Evolutionary conservation across 2,113 vertebrate genomes (phyloP).

Genomic region (Tetrao urogallus): DNA sequence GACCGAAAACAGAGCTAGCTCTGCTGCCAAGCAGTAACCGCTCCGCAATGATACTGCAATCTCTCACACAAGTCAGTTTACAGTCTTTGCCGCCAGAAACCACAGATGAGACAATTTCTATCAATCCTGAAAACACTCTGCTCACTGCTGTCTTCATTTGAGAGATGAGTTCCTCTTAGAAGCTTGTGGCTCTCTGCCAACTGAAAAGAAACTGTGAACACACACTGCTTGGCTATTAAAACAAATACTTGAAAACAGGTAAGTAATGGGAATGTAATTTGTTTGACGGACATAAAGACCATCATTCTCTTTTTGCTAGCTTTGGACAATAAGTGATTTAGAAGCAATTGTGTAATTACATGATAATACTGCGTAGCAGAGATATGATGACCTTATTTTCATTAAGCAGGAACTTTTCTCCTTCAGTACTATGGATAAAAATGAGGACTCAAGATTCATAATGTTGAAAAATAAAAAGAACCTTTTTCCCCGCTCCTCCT

Average conservation of each 20-base stretch:
- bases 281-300: neutral
- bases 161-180: neutral
- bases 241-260: neutral
- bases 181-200: neutral
- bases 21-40: neutral
- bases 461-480: neutral
- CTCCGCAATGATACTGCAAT: rapidly evolving
- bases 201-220: neutral
- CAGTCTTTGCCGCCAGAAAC: neutral
- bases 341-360: neutral
- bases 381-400: neutral
- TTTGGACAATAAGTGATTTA: neutral
- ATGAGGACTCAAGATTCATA: neutral
- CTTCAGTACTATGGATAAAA: neutral
- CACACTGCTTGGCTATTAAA: neutral
- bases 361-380: neutral
- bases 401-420: neutral
- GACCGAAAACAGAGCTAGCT: neutral
- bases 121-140: neutral
- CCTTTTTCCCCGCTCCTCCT: neutral
- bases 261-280: neutral
- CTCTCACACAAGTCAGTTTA: no score
- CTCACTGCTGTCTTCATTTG: neutral
- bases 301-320: neutral
- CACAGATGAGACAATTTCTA: neutral